Conservation (phyloP, 2,888 invertebrate genomes). For the Rotaria sp. region DNA sequence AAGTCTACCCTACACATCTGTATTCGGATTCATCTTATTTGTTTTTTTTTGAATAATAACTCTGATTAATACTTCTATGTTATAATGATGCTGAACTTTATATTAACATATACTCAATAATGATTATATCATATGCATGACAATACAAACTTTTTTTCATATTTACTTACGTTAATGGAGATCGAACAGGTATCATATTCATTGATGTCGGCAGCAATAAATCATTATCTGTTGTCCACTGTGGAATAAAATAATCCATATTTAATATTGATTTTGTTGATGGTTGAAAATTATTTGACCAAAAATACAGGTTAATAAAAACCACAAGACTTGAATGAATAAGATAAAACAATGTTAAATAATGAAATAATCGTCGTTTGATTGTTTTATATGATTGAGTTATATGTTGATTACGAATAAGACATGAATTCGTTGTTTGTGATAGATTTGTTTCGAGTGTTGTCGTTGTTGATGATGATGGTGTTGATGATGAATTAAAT, state of each 20-base stretch:
- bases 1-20: no score
- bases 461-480: slow-evolving; percentile 1
- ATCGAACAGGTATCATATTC: not conserved
- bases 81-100: not conserved
- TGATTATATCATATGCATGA: not conserved
- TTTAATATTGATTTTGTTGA: not conserved
- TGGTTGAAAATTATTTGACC: slow-evolving; percentile 11
- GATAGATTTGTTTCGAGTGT: not conserved
- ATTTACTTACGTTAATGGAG: not conserved
- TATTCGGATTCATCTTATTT: no score
- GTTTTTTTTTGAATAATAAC: no score
- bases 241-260: not conserved
- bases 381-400: not conserved
- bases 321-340: not conserved
- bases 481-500: not conserved
- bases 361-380: not conserved
- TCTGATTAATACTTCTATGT: no score
- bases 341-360: slow-evolving; percentile 8
- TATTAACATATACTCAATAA: not conserved
- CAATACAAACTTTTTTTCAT: no score
- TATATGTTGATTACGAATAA: not conserved
- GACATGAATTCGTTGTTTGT: not conserved
- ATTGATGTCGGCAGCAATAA: not conserved
- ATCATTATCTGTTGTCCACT: not conserved
- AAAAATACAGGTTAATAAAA: not conserved